Evolutionary conservation across 2,797 vertebrate genomes (phyloP), one percentile per base, ranked within the genome.

Genomic region (Pogoniulus pusillus): DNA sequence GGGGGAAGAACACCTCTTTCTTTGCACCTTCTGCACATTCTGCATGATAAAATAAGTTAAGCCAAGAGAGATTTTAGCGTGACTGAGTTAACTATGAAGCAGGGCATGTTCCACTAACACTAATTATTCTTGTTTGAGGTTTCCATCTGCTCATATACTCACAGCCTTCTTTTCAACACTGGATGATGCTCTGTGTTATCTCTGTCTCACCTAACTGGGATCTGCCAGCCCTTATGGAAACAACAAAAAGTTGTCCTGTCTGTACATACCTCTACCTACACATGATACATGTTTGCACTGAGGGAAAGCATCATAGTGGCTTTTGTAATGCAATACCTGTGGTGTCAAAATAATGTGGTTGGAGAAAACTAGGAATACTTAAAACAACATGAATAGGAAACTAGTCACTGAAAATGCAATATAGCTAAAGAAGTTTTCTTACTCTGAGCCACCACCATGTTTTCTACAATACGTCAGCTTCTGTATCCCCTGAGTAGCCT

Each of bases 291-390:
- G 29, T 73, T 53, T 86, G 55, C 45, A 35, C 76, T 83, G 74
- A 87, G 71, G 90, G 65, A 91, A 54, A 63, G 62, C 75, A 64
- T 75, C 16, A 12, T 34, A 77, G 88, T 60, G 66, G 62, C 82
- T 94, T 93, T 70, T 87, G 53, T 87, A 89, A 85, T 51, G 43
- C 66, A 74, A 1, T 87, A 89, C 63, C 66, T 83, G 51, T 81
- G 47, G 66, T 83, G 59, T 75, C n/a, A 54, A 81, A 72, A 43
- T 37, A 82, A 82, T 14, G 51, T 85, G 75, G 63, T 39, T 82
- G 90, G 49, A 85, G 82, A 80, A 91, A 85, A 87, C 22, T 29
- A 47, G 64, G 68, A 58, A 74, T 55, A 69, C 27, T 82, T 86
- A 37, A 57, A 73, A 75, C 16, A 73, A 29, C 43, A 22, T 16